Evolutionary conservation across 2,113 vertebrate genomes (phyloP), one percentile per base, ranked within the genome.

Genomic region (Chionodraco myersi): DNA sequence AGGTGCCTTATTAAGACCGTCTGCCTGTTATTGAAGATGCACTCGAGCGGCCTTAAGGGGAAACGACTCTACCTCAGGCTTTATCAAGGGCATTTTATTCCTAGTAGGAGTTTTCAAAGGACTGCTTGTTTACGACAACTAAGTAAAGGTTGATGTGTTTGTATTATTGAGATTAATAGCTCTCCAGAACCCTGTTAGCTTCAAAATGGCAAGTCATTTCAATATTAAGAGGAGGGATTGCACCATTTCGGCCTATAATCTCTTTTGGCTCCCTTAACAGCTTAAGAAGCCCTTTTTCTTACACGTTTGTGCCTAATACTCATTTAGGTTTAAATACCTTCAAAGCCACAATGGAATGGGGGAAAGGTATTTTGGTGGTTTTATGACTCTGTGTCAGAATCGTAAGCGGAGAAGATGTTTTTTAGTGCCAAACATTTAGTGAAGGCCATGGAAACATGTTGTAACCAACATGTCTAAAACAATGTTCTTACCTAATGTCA

Each of bases 1-100:
- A 88, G 84, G 76, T 77, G 66, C 76, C 91, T 92, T 85, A 91
- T 93, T 86, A 91, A 84, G 91, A 79, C 82, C 87, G 63, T 61
- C 53, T 86, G 79, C 67, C 73, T 83, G 87, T 80, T 89, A 85
- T 85, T 76, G 87, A 79, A 83, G 64, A 66, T 62, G 45, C 81
- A 36, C 79, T 71, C 77, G 57, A 11, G 73, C 30, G n/a, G 75
- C 72, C 81, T 83, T 65, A 2, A 78, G 83, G 86, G 84, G 75
- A 86, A 65, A 58, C 5, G 8, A 52, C 65, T 80, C 65, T 47
- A 80, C 87, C 73, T 79, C 60, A 61, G 72, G 72, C 87, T 86
- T 86, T 79, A 90, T 86, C 80, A 82, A 86, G 83, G 80, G 79
- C 68, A 75, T 74, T 76, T 78, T 74, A 78, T 72, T 79, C 45